Conservation (phyloP, 2,888 invertebrate genomes). For the Cerastis rubricosa region DNA sequence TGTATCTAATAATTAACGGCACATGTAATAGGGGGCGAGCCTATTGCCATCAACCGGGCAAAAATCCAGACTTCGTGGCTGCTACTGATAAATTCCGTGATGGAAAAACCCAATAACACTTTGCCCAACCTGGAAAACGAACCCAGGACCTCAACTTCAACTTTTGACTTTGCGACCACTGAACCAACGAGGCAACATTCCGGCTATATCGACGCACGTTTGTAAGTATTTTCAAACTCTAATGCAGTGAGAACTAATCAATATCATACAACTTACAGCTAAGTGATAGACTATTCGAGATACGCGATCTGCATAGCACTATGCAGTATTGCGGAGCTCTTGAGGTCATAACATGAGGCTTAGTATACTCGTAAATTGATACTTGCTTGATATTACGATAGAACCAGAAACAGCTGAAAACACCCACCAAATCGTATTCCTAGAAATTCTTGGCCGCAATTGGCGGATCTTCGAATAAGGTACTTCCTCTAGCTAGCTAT, state of each 20-base stretch:
- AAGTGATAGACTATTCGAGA: conserved; percentile 24
- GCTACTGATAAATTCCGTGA: background rate
- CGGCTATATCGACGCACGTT: background rate
- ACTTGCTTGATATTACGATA: background rate
- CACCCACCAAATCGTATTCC: too few relatives aligned
- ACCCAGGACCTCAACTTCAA: background rate
- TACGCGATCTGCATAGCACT: conserved; percentile 42
- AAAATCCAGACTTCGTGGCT: background rate
- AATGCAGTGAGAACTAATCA: background rate
- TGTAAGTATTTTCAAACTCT: background rate
- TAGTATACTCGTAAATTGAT: background rate
- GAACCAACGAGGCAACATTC: background rate
- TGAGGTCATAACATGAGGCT: conserved; percentile 35
- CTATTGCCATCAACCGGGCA: background rate
- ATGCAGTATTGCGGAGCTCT: conserved; percentile 44
- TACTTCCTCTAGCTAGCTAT: too few relatives aligned
- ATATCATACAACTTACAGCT: conserved; percentile 23
- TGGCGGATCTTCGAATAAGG: too few relatives aligned
- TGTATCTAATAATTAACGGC: background rate
- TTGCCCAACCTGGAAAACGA: background rate
- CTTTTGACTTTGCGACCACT: background rate
- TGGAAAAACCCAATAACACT: background rate
- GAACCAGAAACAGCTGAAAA: background rate
- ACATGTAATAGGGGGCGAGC: background rate
- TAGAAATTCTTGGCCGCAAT: too few relatives aligned